These are phyloP conservation scores for Portunus trituberculatus DNA, from an alignment of 1,140 invertebrate genomes.

Conservation along the genomic window DNA sequence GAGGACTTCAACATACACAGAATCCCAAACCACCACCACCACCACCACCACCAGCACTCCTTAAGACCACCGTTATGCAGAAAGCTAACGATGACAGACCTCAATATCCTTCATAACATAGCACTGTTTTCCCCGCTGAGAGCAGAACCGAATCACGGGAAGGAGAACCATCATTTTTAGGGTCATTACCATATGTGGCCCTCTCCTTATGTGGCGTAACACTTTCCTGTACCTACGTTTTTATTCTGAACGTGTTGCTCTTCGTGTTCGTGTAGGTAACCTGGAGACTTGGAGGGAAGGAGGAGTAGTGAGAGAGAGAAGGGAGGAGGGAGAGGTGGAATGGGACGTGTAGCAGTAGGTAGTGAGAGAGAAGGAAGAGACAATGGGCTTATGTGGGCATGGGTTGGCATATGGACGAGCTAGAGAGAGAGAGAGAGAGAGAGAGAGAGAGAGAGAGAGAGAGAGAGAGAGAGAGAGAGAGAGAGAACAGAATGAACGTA, in stretches of 20 bases:
- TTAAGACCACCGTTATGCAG: background rate
- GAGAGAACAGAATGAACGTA: background rate
- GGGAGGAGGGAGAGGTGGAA: background rate
- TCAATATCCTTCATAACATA: background rate
- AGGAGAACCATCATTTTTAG: background rate
- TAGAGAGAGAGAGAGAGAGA: background rate
- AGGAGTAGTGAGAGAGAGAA: background rate
- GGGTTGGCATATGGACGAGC: conserved; percentile 5
- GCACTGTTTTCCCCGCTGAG: background rate
- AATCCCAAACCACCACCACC: too few relatives aligned
- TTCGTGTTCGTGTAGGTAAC: background rate
- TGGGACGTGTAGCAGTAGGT: background rate
- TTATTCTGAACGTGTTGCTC: background rate
- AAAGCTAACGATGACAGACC: background rate
- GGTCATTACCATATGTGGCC: background rate
- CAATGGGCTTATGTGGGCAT: background rate
- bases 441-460: background rate
- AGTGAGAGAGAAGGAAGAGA: background rate
- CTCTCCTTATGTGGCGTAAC: background rate
- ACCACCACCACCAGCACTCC: too few relatives aligned
- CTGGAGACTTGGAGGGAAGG: background rate
- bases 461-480: background rate
- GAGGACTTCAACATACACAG: too few relatives aligned
- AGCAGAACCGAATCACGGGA: background rate
- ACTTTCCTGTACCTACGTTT: background rate